Percentiles rank a stretch among this genome's conserved stretches.
These are phyloP conservation scores for Cherax destructor DNA, from an alignment of 1,140 invertebrate genomes.

Conservation along the genomic window DNA sequence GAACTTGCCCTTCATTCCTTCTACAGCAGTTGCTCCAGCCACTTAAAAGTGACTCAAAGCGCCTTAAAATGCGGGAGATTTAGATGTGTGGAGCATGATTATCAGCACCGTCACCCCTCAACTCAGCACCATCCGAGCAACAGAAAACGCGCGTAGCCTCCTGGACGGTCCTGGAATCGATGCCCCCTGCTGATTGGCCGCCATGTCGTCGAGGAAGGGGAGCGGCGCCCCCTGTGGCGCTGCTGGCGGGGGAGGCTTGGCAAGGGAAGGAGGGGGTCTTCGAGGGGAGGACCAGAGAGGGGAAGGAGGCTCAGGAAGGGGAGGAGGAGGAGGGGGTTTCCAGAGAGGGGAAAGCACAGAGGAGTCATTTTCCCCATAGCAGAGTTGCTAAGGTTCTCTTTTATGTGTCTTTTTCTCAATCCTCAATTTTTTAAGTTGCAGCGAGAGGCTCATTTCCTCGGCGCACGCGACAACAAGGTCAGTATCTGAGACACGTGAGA, in stretches of 20 bases:
- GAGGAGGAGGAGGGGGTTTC: background rate
- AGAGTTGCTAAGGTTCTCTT: constrained; percentile 46
- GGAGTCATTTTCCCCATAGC: constrained; percentile 49
- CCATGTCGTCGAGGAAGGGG: constrained; percentile 65
- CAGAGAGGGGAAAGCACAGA: constrained; percentile 13
- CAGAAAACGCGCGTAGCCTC: constrained; percentile 47
- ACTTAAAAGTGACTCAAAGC: constrained; percentile 1
- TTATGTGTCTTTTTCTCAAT: background rate
- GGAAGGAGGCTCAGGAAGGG: background rate
- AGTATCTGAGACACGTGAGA: no score
- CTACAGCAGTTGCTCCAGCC: background rate
- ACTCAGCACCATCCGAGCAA: constrained; percentile 8
- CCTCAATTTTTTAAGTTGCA: background rate
- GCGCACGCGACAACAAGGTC: no score
- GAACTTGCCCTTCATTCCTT: background rate
- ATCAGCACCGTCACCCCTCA: background rate
- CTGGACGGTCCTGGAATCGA: constrained; percentile 64
- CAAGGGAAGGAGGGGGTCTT: background rate
- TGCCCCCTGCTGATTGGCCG: constrained; percentile 67
- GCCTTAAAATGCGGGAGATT: background rate
- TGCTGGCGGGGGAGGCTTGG: constrained; percentile 38
- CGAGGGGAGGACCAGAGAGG: background rate
- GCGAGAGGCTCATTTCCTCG: background rate
- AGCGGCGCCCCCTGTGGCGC: constrained; percentile 59
- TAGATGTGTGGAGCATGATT: background rate